Base-by-base conservation (phyloP, 2,888 invertebrate species). In the Apodemia duryi region DNA sequence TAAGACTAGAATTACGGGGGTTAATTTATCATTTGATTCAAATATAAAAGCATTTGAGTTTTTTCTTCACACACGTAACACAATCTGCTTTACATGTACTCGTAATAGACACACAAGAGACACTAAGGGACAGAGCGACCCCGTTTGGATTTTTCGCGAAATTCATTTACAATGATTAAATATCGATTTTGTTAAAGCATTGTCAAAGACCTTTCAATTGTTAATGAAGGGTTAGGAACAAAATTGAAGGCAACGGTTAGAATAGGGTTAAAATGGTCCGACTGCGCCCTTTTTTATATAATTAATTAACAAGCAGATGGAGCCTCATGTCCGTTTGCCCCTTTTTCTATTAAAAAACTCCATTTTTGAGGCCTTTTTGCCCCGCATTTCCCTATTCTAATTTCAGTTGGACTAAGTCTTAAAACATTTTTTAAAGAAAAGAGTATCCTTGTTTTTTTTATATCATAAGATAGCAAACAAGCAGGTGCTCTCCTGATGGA, bases 131-230 rank as follows among this genome's bases (percentile, higher is more conserved):
- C 60, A 2, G 6, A 6, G 6, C 35, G 35, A 60, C 60, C 60
- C 35, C 35, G 60, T n/a, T 35, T 13, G 35, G 60, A 60, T 5
- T 60, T 35, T 60, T 35, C 35, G 60, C 60, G 60, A 60, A 60
- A 60, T 32, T 60, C 60, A 32, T 60, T 60, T 35, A 35, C 13
- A n/a, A 6, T 60, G 60, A 60, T 60, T 60, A 60, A 60, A 60
- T 60, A 60, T 60, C 32, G 60, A 60, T 60, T 60, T 60, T 7
- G 11, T 13, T 35, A 32, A 13, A 35, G 13, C 32, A 60, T 60
- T 60, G 60, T 60, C n/a, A 32, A n/a, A 60, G n/a, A n/a, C 35
- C 13, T 35, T 60, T 13, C n/a, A 60, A 57, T 60, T 29, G 32
- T 60, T n/a, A 57, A 11, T 57, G 57, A 57, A 57, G 32, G 5